Base-by-base conservation (phyloP, 2,888 invertebrate species). In the Luperina nickerlii region DNA sequence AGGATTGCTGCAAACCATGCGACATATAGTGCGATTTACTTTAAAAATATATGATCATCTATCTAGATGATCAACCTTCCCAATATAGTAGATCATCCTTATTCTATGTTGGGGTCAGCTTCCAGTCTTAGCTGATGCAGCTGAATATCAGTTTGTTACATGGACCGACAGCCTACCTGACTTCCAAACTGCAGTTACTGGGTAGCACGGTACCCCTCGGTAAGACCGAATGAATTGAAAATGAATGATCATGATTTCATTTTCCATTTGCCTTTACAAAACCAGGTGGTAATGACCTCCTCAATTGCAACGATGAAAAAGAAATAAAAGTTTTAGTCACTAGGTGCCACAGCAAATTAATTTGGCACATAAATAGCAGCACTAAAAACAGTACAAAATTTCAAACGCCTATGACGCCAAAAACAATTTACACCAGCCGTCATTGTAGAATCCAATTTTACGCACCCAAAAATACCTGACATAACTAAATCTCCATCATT, bases 391-490 rank as follows among this genome's bases (percentile, higher is more conserved):
- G 62, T 24, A 38, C n/a, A n/a, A 38, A 38, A 67, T 32, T 54
- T 73, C 48, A 42, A 74, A 79, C 63, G 63, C 54, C 48, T 48
- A 81, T 81, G 57, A 45, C 32, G 67, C n/a, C 45, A 83, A 76
- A 76, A 79, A 76, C 75, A 84, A 87, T 77, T 78, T 79, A 74
- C 79, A 76, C 7, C 32, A 7, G 15, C 72, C 42, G 54, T 48
- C 71, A 69, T 80, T 79, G 73, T 51, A 71, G 67, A 75, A 76
- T 68, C 72, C 71, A 78, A 79, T 81, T 77, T 79, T 65, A 75
- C 82, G 74, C 73, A n/a, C 66, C 74, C 72, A 78, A 84, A 84
- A 86, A 79, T 82, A 84, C 67, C 63, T 84, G 82, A 70, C 76
- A 73, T 78, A 83, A 70, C 73, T 45, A 27, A 69, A 81, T 32